Evolutionary conservation across 1,140 invertebrate genomes (phyloP).

Genomic region (Sinella curviseta): DNA sequence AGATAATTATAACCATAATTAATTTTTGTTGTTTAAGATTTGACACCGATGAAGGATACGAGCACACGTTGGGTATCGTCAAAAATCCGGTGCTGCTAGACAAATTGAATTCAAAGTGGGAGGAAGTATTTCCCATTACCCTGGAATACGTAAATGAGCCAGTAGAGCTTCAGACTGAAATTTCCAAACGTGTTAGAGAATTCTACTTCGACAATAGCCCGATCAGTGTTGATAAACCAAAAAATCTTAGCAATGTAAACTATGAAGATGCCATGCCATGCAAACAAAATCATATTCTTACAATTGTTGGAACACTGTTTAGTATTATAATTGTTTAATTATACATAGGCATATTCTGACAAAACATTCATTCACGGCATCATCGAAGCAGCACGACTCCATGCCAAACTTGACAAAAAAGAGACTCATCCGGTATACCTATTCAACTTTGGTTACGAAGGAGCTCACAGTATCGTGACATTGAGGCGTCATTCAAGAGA

Average conservation of each 20-base stretch:
- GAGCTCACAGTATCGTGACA: conserved; percentile 30
- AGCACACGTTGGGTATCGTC: conserved; percentile 25
- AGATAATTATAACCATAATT: too few relatives aligned
- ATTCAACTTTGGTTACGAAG: conserved; percentile 32
- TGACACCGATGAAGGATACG: conserved; percentile 36
- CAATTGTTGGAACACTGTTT: too few relatives aligned
- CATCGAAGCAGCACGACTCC: background rate
- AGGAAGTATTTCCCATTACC: conserved; percentile 21
- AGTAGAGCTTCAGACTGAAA: conserved; percentile 4
- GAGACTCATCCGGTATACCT: conserved; percentile 10
- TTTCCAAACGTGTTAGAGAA: conserved; percentile 12
- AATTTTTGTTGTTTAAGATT: background rate
- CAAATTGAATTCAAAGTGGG: conserved; percentile 31
- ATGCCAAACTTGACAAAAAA: conserved; percentile 11
- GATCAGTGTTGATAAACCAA: background rate
- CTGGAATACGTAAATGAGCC: conserved; percentile 22
- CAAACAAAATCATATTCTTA: too few relatives aligned
- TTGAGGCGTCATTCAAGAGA: conserved; percentile 17
- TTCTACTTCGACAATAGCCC: conserved; percentile 29
- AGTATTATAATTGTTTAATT: background rate
- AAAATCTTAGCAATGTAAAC: conserved; percentile 34
- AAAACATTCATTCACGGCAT: conserved; percentile 19
- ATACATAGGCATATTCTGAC: conserved; percentile 33
- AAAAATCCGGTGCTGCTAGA: background rate
- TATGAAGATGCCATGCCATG: background rate